These are phyloP conservation scores for Eulemur coronatus DNA, from an alignment of 2,797 vertebrate species.

Conservation along the genomic window DNA sequence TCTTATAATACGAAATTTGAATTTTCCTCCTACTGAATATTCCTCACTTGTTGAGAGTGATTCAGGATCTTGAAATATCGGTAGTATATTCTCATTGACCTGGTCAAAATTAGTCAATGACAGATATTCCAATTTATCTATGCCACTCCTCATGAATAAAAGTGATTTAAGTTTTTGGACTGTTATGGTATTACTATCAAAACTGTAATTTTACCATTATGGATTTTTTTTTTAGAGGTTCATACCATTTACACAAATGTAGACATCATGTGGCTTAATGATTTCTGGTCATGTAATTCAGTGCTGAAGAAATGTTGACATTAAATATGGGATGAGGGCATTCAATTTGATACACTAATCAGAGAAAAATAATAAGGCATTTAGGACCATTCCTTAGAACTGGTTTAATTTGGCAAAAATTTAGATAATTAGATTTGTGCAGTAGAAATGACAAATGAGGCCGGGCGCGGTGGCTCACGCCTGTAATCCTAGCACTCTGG, in stretches of 20 bases:
- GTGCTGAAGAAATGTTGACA: slow-evolving; percentile 36
- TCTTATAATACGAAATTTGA: neutral
- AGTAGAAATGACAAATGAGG: slow-evolving; percentile 17
- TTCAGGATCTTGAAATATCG: neutral
- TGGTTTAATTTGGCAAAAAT: slow-evolving; percentile 19
- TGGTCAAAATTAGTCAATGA: neutral
- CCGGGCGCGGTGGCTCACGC: too few relatives aligned
- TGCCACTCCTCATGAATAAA: neutral
- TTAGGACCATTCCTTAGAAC: slow-evolving; percentile 11
- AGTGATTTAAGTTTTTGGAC: neutral
- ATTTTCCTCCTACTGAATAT: neutral
- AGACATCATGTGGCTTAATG: slow-evolving; percentile 7
- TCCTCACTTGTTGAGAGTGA: neutral
- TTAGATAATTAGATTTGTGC: neutral
- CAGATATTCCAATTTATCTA: neutral
- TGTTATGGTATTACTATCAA: neutral
- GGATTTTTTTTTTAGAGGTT: neutral
- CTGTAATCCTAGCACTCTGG: too few relatives aligned
- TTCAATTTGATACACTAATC: slow-evolving; percentile 24
- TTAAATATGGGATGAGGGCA: neutral
- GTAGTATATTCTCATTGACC: neutral
- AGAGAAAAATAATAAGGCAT: neutral
- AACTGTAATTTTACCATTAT: slow-evolving; percentile 8
- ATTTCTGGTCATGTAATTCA: slow-evolving; percentile 26
- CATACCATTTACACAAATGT: neutral